A percentile compares a stretch with the other conserved stretches of the same genome.
Conservation (phyloP, 2,113 vertebrate genomes). For the Sisor rabdophorus region DNA sequence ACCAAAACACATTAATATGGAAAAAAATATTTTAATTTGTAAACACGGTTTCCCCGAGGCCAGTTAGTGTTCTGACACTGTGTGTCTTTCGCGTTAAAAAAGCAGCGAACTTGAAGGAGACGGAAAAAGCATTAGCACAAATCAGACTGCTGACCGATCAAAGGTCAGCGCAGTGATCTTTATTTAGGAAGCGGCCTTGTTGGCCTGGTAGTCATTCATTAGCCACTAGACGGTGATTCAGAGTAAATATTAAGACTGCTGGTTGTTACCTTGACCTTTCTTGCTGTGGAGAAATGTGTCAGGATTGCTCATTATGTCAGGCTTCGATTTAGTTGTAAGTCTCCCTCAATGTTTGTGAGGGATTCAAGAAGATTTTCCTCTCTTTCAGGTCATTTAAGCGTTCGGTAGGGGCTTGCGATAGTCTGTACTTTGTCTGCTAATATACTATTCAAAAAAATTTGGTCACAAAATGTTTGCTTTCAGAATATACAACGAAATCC, state of each 20-base stretch:
- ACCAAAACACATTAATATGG: slow-evolving; percentile 25
- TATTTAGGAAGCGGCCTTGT: slow-evolving; percentile 13
- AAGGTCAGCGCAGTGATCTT: slow-evolving; percentile 29
- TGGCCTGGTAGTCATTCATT: slow-evolving; percentile 40
- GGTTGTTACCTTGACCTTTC: slow-evolving; percentile 36
- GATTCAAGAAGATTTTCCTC: slow-evolving; percentile 11
- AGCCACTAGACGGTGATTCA: slow-evolving; percentile 21
- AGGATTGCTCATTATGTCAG: slow-evolving; percentile 16
- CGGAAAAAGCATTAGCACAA: slow-evolving; percentile 24
- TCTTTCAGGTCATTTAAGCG: slow-evolving; percentile 4
- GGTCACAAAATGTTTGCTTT: slow-evolving; percentile 19
- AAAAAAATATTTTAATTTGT: slow-evolving; percentile 33
- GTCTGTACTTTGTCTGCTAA: not conserved
- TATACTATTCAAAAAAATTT: slow-evolving; percentile 18
- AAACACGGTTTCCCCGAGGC: slow-evolving; percentile 34
- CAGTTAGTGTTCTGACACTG: slow-evolving; percentile 1
- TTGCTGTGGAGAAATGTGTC: slow-evolving; percentile 27
- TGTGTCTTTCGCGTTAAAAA: slow-evolving; percentile 6
- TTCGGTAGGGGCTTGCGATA: slow-evolving; percentile 5
- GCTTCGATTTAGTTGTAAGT: not conserved
- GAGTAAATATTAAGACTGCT: slow-evolving; percentile 39
- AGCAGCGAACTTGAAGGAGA: slow-evolving; percentile 14
- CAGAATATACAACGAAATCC: slow-evolving; percentile 55
- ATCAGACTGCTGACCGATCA: slow-evolving; percentile 11
- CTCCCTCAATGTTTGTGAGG: not conserved